Evolutionary conservation across 2,113 vertebrate genomes (phyloP).

Genomic region (Tupaia chinensis): DNA sequence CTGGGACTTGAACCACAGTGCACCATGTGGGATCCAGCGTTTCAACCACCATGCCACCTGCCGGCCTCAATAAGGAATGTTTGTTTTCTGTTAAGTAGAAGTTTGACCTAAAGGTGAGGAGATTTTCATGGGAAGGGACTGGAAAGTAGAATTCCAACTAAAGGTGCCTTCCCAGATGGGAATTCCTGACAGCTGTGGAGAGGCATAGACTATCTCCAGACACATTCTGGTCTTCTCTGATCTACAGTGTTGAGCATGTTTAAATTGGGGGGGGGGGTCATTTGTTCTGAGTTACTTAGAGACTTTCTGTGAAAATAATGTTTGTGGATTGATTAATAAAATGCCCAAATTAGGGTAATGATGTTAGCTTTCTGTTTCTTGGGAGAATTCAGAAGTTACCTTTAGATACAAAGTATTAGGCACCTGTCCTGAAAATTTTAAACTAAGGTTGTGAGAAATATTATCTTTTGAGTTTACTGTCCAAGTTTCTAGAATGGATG

Average conservation of each 20-base stretch:
- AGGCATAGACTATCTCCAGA: background rate
- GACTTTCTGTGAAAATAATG: background rate
- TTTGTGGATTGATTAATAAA: background rate
- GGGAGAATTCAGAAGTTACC: background rate
- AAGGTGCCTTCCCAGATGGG: background rate
- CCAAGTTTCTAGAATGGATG: background rate
- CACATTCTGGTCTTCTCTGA: background rate
- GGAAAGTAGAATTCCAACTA: background rate
- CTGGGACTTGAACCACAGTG: too few species aligned
- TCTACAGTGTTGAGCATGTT: background rate
- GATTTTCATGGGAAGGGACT: background rate
- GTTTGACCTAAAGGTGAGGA: background rate
- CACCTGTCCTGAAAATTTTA: background rate
- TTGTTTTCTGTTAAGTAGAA: background rate
- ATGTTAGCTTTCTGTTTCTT: background rate
- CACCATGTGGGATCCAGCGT: too few species aligned
- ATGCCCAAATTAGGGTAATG: background rate
- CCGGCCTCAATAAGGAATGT: too few species aligned
- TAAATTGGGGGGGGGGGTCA: background rate
- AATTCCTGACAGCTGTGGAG: background rate
- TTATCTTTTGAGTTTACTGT: background rate
- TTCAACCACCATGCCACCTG: too few species aligned
- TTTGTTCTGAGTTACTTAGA: constrained; percentile 4
- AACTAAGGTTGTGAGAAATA: background rate
- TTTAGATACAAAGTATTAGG: background rate